Evolutionary conservation across 2,888 invertebrate genomes (phyloP).

Genomic region (Plagodis pulveraria): DNA sequence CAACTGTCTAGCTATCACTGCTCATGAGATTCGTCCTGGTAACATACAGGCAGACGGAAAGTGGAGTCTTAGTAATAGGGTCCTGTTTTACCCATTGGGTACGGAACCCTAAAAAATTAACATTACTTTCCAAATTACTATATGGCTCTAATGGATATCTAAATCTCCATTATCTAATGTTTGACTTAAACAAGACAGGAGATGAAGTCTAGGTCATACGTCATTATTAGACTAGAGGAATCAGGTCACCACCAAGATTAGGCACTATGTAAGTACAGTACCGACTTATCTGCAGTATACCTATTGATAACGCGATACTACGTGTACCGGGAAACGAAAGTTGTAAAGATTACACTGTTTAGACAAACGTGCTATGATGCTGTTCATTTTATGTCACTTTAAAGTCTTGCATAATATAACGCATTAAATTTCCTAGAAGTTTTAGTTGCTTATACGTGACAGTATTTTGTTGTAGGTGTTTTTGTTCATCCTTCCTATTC

Average conservation of each 20-base stretch:
- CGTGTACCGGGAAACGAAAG: slow-evolving; percentile 65
- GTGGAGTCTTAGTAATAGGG: no score
- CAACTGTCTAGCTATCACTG: no score
- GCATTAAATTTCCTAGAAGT: no score
- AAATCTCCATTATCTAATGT: slow-evolving; percentile 74
- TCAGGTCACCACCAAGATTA: slow-evolving; percentile 75
- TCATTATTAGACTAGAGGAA: slow-evolving; percentile 74
- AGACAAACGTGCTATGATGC: slow-evolving; percentile 45
- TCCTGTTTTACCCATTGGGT: no score
- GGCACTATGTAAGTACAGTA: slow-evolving; percentile 47
- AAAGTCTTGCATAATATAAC: slow-evolving; percentile 12
- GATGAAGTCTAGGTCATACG: slow-evolving; percentile 73
- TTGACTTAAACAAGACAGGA: slow-evolving; percentile 58
- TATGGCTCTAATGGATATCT: slow-evolving; percentile 53
- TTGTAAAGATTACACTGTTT: slow-evolving; percentile 69
- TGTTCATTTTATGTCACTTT: slow-evolving; percentile 28
- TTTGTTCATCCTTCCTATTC: no score
- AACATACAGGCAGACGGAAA: no score
- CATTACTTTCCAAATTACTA: slow-evolving; percentile 32
- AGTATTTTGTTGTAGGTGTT: no score
- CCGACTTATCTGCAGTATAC: slow-evolving; percentile 51
- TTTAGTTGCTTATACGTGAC: background rate
- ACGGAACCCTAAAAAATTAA: slow-evolving; percentile 1
- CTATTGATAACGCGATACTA: slow-evolving; percentile 55
- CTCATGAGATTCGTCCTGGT: no score